Percentiles rank a stretch among this genome's conserved stretches.
Conservation (phyloP, 2,797 vertebrate species). For the Microcaecilia unicolor region DNA sequence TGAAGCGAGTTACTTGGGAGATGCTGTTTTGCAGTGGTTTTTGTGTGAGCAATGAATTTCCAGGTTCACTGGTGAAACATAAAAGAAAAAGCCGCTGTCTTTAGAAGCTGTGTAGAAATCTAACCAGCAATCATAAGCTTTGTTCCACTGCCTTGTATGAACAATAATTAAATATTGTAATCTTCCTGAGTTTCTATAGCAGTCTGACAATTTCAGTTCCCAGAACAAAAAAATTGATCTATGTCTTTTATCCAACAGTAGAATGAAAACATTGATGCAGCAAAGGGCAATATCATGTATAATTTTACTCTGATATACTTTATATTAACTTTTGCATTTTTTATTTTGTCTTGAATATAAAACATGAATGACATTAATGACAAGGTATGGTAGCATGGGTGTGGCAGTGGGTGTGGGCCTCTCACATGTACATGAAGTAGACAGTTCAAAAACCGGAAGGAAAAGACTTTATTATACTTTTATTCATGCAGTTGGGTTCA, state of each 20-base stretch:
- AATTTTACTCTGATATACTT: not conserved
- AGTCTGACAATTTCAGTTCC: not conserved
- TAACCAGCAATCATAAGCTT: not conserved
- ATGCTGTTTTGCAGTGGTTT: not conserved
- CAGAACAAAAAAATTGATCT: not conserved
- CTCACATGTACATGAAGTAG: too few species aligned
- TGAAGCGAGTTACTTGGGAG: not conserved
- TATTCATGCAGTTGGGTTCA: too few species aligned
- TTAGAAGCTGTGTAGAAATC: not conserved
- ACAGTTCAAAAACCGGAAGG: too few species aligned
- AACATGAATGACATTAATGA: too few species aligned
- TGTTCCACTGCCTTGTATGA: not conserved
- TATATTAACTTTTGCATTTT: not conserved
- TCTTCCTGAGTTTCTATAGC: not conserved
- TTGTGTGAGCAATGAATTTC: not conserved
- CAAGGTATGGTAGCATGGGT: too few species aligned
- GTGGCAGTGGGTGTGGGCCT: too few species aligned
- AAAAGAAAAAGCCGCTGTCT: not conserved
- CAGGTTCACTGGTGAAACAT: not conserved
- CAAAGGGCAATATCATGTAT: not conserved
- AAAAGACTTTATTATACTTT: too few species aligned
- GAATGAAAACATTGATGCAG: not conserved
- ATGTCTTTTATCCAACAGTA: not conserved
- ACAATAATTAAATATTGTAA: not conserved
- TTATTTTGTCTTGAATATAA: too few species aligned